A percentile compares a stretch with the other conserved stretches of the same genome.
These are phyloP conservation scores for Phalanger gymnotis DNA, from an alignment of 2,797 vertebrate species.

Conservation along the genomic window DNA sequence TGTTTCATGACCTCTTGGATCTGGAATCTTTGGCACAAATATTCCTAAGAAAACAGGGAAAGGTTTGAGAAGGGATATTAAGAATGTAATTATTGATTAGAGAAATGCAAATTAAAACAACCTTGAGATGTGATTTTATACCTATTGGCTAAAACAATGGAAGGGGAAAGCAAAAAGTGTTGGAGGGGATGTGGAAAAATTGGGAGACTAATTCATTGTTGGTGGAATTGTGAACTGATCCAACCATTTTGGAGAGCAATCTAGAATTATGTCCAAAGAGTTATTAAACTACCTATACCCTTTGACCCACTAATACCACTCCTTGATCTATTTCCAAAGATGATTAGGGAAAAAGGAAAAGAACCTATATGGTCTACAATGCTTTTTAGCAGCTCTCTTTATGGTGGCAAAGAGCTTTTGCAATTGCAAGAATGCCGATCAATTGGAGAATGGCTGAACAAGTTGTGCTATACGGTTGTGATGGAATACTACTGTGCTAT, in stretches of 20 bases:
- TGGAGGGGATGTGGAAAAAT: neutral
- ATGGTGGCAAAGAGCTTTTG: neutral
- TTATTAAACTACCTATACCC: neutral
- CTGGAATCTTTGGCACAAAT: neutral
- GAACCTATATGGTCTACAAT: neutral
- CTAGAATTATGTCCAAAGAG: neutral
- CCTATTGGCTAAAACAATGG: neutral
- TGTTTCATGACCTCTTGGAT: neutral
- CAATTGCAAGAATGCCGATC: neutral
- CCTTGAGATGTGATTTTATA: neutral
- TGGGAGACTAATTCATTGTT: neutral
- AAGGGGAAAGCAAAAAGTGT: neutral
- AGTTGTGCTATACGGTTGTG: neutral
- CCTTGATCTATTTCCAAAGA: neutral
- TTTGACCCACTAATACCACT: neutral
- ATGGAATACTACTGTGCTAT: neutral
- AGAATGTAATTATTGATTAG: neutral
- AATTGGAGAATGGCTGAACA: neutral
- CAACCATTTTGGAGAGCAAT: neutral
- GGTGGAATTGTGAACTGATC: neutral
- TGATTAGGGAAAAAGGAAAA: neutral
- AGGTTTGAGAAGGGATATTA: neutral
- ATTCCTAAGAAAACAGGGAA: neutral
- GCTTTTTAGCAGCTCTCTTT: neutral
- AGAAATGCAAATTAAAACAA: neutral